A percentile compares a stretch with the other conserved stretches of the same genome.
Conservation (phyloP, 2,888 invertebrate species). For the Emmelina monodactyla region DNA sequence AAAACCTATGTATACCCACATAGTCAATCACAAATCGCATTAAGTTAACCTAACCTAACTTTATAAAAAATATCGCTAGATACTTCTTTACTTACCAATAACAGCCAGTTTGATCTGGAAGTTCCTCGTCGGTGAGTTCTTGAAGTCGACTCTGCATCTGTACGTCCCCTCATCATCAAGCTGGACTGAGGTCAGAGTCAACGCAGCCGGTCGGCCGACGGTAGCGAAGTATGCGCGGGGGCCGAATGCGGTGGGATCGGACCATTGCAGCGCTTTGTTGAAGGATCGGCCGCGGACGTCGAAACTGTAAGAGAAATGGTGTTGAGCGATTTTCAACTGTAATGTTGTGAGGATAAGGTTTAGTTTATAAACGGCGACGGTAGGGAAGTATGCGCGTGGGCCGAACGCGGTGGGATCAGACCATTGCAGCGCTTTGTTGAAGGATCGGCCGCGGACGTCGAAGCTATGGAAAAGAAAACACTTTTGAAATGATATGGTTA, state of each 20-base stretch:
- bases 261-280: slow-evolving; percentile 84
- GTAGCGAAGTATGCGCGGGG: slow-evolving; percentile 86
- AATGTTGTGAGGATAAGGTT: too few species aligned
- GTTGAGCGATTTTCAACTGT: too few species aligned
- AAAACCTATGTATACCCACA: too few species aligned
- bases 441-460: slow-evolving; percentile 83
- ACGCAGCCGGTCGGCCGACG: slow-evolving; percentile 79
- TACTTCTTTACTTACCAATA: slow-evolving; percentile 87
- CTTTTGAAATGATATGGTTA: too few species aligned
- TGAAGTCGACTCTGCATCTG: slow-evolving; percentile 89
- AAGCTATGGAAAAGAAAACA: too few species aligned
- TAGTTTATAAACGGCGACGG: too few species aligned
- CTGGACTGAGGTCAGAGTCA: slow-evolving; percentile 84
- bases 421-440: slow-evolving; percentile 84
- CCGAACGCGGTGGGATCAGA: slow-evolving; percentile 85
- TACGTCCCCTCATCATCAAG: slow-evolving; percentile 87
- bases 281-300: slow-evolving; percentile 85
- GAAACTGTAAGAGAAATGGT: slow-evolving; percentile 79
- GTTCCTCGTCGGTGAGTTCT: slow-evolving; percentile 87
- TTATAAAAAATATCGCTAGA: too few species aligned
- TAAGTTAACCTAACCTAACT: too few species aligned
- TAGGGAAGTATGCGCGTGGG: slow-evolving; percentile 84
- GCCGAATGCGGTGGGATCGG: slow-evolving; percentile 83
- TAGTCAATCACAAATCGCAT: too few species aligned
- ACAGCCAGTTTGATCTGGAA: slow-evolving; percentile 89